These are phyloP conservation scores for Daktulosphaira vitifoliae DNA, from an alignment of 1,140 invertebrate genomes.

Conservation along the genomic window DNA sequence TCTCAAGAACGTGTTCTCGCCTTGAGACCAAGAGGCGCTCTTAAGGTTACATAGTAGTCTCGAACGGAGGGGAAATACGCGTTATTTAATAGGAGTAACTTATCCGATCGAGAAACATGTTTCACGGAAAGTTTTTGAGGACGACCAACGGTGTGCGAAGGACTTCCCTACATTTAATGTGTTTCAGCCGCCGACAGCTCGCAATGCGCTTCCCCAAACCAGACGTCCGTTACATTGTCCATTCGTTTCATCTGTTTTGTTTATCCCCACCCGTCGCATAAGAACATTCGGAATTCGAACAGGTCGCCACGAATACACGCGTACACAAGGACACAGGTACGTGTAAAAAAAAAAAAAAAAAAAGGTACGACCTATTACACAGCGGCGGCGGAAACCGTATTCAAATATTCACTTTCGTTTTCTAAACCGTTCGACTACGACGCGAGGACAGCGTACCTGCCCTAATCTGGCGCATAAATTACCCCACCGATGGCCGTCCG, in stretches of 20 bases:
- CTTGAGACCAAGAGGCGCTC: conserved; percentile 21
- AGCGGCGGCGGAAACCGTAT: background rate
- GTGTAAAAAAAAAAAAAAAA: conserved; percentile 1
- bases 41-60: conserved; percentile 2
- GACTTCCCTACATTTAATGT: conserved; percentile 1
- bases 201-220: too few species aligned
- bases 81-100: too few species aligned
- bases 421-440: conserved; percentile 18
- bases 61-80: too few species aligned
- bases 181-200: too few species aligned
- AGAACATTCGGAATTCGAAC: too few species aligned
- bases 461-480: too few species aligned
- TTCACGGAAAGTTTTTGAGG: conserved; percentile 23
- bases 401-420: conserved; percentile 28
- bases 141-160: conserved; percentile 23
- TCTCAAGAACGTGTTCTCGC: conserved; percentile 10
- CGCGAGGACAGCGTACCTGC: background rate
- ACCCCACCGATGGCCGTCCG: too few species aligned
- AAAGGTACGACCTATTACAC: conserved; percentile 9
- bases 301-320: too few species aligned
- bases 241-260: too few species aligned
- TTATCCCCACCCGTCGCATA: too few species aligned
- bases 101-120: conserved; percentile 20
- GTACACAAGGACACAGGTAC: conserved; percentile 9
- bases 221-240: too few species aligned